Percentiles rank a stretch among this genome's conserved stretches.
phyloP scores from a whole-genome alignment of 2,113 vertebrate species.

The Amphiprion ocellaris region DNA sequence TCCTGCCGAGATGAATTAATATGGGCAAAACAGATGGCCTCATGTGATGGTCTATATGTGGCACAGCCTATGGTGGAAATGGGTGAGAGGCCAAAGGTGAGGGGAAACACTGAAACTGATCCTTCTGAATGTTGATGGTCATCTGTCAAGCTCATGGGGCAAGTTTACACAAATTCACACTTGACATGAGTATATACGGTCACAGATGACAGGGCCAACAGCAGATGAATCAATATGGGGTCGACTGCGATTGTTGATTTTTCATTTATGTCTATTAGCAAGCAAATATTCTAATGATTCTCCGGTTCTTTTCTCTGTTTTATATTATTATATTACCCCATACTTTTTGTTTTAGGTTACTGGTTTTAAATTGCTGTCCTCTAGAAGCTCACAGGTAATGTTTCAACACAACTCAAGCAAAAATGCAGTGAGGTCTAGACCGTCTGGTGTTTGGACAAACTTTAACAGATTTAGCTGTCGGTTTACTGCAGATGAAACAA shows the following conservation, averaged over 20 bases:
- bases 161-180: slow-evolving; percentile 10
- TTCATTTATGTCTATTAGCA: not conserved
- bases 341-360: not conserved
- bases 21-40: slow-evolving; percentile 16
- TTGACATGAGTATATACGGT: not conserved
- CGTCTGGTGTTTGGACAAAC: not conserved
- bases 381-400: not conserved
- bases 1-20: slow-evolving; percentile 30
- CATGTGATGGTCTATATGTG: slow-evolving; percentile 59
- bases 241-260: too few species aligned
- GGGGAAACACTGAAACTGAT: slow-evolving; percentile 59
- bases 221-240: not conserved
- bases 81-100: slow-evolving; percentile 64
- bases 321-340: not conserved
- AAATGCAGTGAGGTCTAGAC: not conserved
- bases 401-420: not conserved
- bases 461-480: not conserved
- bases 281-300: not conserved
- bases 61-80: slow-evolving; percentile 49
- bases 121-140: slow-evolving; percentile 26
- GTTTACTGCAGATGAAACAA: slow-evolving; percentile 48
- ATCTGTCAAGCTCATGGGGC: slow-evolving; percentile 20
- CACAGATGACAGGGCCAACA: not conserved
- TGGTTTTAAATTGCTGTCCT: too few species aligned
- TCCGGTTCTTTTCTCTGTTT: not conserved